Conservation (phyloP, 2,888 invertebrate genomes). For the Teinopalpus imperialis region DNA sequence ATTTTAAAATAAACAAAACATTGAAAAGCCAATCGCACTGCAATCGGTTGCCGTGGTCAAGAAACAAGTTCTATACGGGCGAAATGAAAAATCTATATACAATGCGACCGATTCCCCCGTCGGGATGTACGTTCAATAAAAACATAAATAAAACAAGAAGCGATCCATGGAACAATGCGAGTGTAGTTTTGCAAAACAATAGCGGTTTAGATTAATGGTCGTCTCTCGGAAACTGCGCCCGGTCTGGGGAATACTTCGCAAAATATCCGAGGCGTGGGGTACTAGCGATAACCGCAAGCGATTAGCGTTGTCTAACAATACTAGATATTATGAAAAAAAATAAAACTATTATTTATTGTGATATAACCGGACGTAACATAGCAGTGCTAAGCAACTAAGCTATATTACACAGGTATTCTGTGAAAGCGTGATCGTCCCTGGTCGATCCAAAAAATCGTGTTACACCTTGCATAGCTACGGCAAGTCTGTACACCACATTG, state of each 20-base stretch:
- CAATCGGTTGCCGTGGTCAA: constrained; percentile 26
- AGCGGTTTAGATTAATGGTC: constrained; percentile 40
- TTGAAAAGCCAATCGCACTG: constrained; percentile 23
- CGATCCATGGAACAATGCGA: constrained; percentile 30
- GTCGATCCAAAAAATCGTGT: too few relatives aligned
- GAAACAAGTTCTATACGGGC: constrained; percentile 17
- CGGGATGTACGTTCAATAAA: constrained; percentile 28
- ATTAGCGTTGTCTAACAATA: neutral
- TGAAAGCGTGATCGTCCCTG: too few relatives aligned
- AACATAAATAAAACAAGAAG: constrained; percentile 29
- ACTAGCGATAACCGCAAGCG: constrained; percentile 18
- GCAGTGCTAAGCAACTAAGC: too few relatives aligned
- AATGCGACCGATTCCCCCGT: constrained; percentile 17
- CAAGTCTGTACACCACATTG: too few relatives aligned
- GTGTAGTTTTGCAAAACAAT: constrained; percentile 36
- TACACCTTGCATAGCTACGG: too few relatives aligned
- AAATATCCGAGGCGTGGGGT: constrained; percentile 29
- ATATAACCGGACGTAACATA: too few relatives aligned
- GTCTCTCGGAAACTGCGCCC: constrained; percentile 31
- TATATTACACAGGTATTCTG: too few relatives aligned
- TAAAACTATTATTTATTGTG: too few relatives aligned
- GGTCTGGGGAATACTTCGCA: constrained; percentile 33
- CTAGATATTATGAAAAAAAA: too few relatives aligned
- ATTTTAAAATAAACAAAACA: constrained; percentile 24
- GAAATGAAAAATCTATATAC: constrained; percentile 27